phyloP scores from a whole-genome alignment of 1,140 invertebrate species.

The Xylocopa sonorina region DNA sequence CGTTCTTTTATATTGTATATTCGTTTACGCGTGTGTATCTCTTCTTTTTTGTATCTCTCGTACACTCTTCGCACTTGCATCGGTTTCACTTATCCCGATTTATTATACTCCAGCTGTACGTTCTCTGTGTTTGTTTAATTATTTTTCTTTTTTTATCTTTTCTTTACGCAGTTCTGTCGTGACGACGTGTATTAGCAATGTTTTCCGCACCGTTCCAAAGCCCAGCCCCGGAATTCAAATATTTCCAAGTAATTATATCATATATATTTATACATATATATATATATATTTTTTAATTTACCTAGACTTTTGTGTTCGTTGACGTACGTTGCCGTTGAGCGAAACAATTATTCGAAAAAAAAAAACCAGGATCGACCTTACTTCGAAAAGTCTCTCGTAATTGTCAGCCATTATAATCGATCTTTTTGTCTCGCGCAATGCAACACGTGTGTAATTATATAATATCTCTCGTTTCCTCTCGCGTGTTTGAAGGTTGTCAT shows the following conservation, averaged over 20 bases:
- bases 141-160: too few relatives aligned
- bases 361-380: conserved; percentile 21
- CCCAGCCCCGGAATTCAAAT: conserved; percentile 73
- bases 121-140: conserved; percentile 24
- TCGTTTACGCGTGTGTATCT: conserved; percentile 42
- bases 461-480: neutral
- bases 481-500: conserved; percentile 14
- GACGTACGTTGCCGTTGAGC: conserved; percentile 54
- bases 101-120: conserved; percentile 25
- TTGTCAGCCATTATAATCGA: neutral
- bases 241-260: conserved; percentile 56
- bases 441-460: conserved; percentile 17
- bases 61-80: conserved; percentile 24
- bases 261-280: conserved; percentile 53
- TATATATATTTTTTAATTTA: conserved; percentile 63
- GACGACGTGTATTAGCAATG: conserved; percentile 46
- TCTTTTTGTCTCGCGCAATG: neutral
- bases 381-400: conserved; percentile 12
- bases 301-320: conserved; percentile 59
- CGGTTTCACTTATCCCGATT: conserved; percentile 20
- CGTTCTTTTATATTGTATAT: conserved; percentile 46
- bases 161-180: conserved; percentile 33
- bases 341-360: conserved; percentile 40
- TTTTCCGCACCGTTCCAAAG: conserved; percentile 72
- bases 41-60: conserved; percentile 38